Conservation (phyloP, 2,113 vertebrate species). For the Hyla sarda region DNA sequence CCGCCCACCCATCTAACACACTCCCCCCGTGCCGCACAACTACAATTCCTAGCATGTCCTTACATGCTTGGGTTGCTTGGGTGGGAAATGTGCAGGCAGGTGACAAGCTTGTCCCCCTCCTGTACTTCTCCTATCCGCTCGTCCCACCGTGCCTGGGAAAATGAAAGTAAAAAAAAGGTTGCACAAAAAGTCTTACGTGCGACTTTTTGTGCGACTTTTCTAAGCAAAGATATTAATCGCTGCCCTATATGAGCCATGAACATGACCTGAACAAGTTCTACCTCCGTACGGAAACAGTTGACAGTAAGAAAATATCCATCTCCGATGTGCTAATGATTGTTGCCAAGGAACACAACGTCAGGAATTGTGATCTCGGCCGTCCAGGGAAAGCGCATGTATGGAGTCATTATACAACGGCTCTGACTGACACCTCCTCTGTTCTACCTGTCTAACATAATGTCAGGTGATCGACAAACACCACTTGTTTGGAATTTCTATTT, state of each 20-base stretch:
- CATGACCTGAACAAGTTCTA: neutral
- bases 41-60: too few relatives aligned
- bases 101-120: too few relatives aligned
- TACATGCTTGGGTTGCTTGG: too few relatives aligned
- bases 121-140: too few relatives aligned
- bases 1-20: too few relatives aligned
- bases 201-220: too few relatives aligned
- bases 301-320: neutral
- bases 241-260: neutral
- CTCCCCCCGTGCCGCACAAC: too few relatives aligned
- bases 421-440: constrained; percentile 29
- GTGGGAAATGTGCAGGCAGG: too few relatives aligned
- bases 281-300: neutral
- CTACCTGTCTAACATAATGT: constrained; percentile 27
- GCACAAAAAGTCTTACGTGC: too few relatives aligned
- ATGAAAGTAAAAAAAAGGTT: too few relatives aligned
- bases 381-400: neutral
- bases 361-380: neutral
- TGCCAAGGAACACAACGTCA: neutral
- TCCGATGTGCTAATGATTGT: constrained; percentile 12
- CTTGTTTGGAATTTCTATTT: neutral
- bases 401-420: neutral
- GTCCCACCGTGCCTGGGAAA: too few relatives aligned
- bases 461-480: constrained; percentile 20
- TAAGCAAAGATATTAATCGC: neutral